phyloP scores from a whole-genome alignment of 2,888 invertebrate genomes.

The Drosophila monieri region DNA sequence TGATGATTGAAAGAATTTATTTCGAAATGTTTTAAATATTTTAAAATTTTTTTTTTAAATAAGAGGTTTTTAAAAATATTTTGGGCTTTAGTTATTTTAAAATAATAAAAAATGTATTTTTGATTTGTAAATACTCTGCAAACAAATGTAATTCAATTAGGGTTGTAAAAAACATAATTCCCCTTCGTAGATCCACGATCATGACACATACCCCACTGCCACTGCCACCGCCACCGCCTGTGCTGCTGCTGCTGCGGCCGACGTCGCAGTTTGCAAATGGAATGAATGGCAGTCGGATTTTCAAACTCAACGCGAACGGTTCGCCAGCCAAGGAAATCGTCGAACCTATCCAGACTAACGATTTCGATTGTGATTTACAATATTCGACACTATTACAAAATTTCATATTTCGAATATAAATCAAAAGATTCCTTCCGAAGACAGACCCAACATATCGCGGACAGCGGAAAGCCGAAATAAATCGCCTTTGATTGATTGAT shows the following conservation, averaged over 20 bases:
- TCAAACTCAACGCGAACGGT: conserved; percentile 68
- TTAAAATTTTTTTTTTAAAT: no score
- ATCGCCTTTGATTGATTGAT: conserved; percentile 71
- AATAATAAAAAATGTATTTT: neutral
- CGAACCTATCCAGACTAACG: neutral
- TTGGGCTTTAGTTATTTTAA: neutral
- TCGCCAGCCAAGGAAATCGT: conserved; percentile 36
- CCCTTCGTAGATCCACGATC: neutral
- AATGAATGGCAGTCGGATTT: conserved; percentile 59
- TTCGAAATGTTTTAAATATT: no score
- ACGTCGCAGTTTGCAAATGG: conserved; percentile 5
- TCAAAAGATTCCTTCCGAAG: conserved; percentile 14
- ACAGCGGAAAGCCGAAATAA: conserved; percentile 46
- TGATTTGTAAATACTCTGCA: no score
- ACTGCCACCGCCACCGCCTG: neutral
- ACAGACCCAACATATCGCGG: conserved; percentile 28
- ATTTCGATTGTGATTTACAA: conserved; percentile 37
- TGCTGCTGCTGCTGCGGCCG: conserved; percentile 3
- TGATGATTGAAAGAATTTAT: no score
- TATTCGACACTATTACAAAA: conserved; percentile 14
- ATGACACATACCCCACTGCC: conserved; percentile 6
- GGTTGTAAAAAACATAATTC: neutral
- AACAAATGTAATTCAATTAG: neutral
- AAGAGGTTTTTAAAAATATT: neutral
- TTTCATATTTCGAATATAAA: conserved; percentile 22